These are phyloP conservation scores for Ianthella basta DNA, from an alignment of 37 sponge, comb jelly and placozoan species.

Conservation along the genomic window DNA sequence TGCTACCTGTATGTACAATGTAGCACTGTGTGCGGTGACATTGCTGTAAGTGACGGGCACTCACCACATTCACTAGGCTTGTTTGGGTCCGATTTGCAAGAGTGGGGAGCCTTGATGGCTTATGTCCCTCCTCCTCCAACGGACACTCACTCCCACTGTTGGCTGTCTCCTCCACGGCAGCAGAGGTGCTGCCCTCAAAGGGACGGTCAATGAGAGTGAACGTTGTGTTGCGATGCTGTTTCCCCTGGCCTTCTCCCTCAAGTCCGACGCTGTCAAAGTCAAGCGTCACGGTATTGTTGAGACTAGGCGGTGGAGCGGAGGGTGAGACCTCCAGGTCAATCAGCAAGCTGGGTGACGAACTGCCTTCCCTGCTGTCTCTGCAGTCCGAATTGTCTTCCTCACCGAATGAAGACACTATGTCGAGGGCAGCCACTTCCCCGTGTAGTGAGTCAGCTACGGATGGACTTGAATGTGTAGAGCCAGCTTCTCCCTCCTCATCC, in stretches of 20 bases:
- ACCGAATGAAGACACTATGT: not conserved
- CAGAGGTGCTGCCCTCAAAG: not conserved
- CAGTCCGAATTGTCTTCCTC: not conserved
- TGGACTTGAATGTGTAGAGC: not conserved
- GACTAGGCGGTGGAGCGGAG: not conserved
- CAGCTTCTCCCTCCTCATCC: not conserved
- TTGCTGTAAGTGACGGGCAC: not conserved
- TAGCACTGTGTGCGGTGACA: not conserved
- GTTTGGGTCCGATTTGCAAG: not conserved
- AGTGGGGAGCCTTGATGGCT: not conserved
- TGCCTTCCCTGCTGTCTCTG: no score
- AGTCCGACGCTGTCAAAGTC: not conserved
- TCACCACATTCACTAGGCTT: not conserved
- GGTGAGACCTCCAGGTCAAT: not conserved
- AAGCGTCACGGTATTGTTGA: no score
- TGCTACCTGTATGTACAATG: not conserved
- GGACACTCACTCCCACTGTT: no score
- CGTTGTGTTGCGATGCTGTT: not conserved
- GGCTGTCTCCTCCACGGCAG: not conserved
- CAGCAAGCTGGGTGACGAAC: not conserved
- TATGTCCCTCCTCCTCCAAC: not conserved
- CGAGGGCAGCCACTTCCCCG: not conserved
- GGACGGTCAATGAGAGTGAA: constrained; percentile 11
- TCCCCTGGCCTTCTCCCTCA: not conserved
- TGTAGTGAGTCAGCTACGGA: not conserved